Base-by-base conservation (phyloP, 2,888 invertebrate genomes). In the Hypomecis punctinalis region DNA sequence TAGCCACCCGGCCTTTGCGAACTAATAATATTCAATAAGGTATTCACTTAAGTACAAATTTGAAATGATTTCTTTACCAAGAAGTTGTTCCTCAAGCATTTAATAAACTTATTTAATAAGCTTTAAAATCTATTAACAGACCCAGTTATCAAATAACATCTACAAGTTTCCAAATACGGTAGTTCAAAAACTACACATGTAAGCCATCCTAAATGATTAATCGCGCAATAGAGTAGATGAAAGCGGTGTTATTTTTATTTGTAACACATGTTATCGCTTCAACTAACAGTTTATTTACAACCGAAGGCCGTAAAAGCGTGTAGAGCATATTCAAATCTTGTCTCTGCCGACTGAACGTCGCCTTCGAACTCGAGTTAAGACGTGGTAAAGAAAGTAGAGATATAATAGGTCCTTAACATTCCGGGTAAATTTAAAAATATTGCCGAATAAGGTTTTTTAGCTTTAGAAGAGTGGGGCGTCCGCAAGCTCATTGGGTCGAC, bases 281-380 rank as follows among this genome's bases (percentile, higher is more conserved):
- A 75, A 77, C 76, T 65, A 63, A 72, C 67, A 70, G 72, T 75
- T 74, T 75, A 75, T 75, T 66, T 71, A 68, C 72, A 61, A 59
- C 66, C 55, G 37, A 69, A 69, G 47, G 69, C 63, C 51, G 70
- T 75, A 75, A 74, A 73, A 62, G 61, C 67, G 67, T 69, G 68
- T 71, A 64, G 62, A 71, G 67, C 64, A 66, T 72, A 73, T 73
- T 73, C 71, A 71, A 73, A 70, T 69, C 61, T 68, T 68, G 71
- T 69, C 71, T 61, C 53, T 57, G 59, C 65, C 73, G 73, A 35
- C 73, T 56, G 56, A 52, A 57, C 45, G 73, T 68, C 73, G 73
- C 73, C 71, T 68, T 55, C 56, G 61, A 70, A 66, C 65, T 61
- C 57, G 62, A 58, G 74, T 75, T 77, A 85, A 83, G 83, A 84